Evolutionary conservation across 2,113 vertebrate species (phyloP).

Genomic region (Brienomyrus longianalis): DNA sequence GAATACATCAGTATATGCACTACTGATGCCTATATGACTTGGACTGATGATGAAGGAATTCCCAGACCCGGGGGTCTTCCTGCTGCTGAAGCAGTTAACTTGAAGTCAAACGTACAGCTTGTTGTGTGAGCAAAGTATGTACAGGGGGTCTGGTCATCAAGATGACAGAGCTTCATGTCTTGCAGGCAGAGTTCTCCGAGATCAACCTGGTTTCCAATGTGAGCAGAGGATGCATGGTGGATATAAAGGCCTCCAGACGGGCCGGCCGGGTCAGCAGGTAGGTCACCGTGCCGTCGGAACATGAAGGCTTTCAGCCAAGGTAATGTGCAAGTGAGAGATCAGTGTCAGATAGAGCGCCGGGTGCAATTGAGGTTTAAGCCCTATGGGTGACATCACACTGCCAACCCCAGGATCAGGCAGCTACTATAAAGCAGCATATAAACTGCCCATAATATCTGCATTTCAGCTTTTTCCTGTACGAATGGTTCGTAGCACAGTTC

Average conservation of each 20-base stretch:
- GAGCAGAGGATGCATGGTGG: conserved; percentile 81
- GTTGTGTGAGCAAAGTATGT: not conserved
- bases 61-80: not conserved
- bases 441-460: not conserved
- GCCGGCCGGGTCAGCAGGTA: conserved; percentile 88
- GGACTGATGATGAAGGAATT: not conserved
- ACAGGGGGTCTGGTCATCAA: not conserved
- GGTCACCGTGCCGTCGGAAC: conserved; percentile 29
- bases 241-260: conserved; percentile 82
- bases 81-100: not conserved
- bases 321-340: not conserved
- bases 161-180: not conserved
- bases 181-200: conserved; percentile 20
- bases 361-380: not conserved
- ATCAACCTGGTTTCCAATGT: conserved; percentile 57
- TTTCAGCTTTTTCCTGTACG: not conserved
- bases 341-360: not conserved
- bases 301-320: not conserved
- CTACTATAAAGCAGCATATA: not conserved
- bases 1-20: not conserved
- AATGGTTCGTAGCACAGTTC: not conserved
- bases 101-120: not conserved
- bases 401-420: not conserved
- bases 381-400: not conserved
- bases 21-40: not conserved